Evolutionary conservation across 53 echinoderm and acorn worm genomes (phyloP), one percentile per base, ranked within the genome.

Genomic region (Echinometra lucunter): DNA sequence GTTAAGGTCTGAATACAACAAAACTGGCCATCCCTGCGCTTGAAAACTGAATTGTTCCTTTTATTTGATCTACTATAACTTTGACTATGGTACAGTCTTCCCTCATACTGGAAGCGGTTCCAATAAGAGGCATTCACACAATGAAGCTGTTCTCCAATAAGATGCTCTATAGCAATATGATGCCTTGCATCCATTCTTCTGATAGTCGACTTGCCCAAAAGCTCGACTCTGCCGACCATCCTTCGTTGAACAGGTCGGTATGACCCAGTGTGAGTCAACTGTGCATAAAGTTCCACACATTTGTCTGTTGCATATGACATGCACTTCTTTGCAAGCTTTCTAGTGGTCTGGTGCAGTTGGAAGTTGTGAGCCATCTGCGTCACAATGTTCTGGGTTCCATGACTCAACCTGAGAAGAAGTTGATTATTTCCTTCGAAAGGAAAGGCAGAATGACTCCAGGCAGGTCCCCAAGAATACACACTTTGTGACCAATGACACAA

Each of bases 401-500:
- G 69, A 30, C n/a, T 30, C n/a, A 69, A 30, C 10, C 30, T 69
- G 30, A 69, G 69, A 2, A 69, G 10, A 28, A n/a, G 30, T 69
- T 4, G 69, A 32, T 69, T 69, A 10, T 69, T 69, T n/a, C 69
- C 69, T 69, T 69, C 69, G 30, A 11, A 69, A 30, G 69, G 69
- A 30, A 69, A 69, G 69, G 69, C n/a, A 30, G 32, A 30, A n/a
- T 69, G 69, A 69, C 69, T 69, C 69, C 69, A 69, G n/a, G 69
- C 69, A 28, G 32, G 30, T 69, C 69, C 69, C 69, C 28, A 69
- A 28, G 69, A 69, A 69, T 5, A 69, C n/a, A 74, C 37, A 74
- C 37, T 74, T 9, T 1, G 6, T 2, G 74, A 3, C 74, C 74
- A 74, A 9, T 74, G 74, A 74, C 74, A 74, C 2, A 74, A 37